Percentiles rank a stretch among this genome's conserved stretches.
These are phyloP conservation scores for Anarhynchus alexandrinus DNA, from an alignment of 2,113 vertebrate species.

Conservation along the genomic window DNA sequence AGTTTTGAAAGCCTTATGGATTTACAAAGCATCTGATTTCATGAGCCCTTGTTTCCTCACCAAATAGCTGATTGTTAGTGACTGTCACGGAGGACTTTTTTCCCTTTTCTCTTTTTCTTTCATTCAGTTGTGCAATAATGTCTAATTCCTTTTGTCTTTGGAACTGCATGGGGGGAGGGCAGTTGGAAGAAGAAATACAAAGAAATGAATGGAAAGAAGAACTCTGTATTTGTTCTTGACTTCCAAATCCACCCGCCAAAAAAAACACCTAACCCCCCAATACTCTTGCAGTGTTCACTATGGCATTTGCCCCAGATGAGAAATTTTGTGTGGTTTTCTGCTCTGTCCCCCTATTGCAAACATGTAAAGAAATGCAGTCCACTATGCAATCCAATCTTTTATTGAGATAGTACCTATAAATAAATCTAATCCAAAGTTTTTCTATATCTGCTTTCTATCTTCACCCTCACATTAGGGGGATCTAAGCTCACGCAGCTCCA, in stretches of 20 bases:
- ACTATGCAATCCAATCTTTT: neutral
- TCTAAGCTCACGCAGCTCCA: neutral
- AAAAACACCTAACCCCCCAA: neutral
- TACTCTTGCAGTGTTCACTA: neutral
- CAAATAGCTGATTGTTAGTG: neutral
- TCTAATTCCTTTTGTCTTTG: neutral
- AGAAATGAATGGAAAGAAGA: neutral
- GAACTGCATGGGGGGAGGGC: neutral
- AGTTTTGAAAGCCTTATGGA: neutral
- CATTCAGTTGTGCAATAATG: neutral
- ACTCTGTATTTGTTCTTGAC: neutral
- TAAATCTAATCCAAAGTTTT: neutral
- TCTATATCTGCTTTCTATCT: neutral
- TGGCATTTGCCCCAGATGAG: neutral
- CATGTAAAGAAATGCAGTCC: neutral
- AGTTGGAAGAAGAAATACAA: neutral
- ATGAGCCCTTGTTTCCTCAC: neutral
- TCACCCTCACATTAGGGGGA: neutral
- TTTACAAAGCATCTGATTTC: neutral
- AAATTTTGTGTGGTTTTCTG: neutral
- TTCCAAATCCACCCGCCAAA: neutral
- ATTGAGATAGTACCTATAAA: neutral
- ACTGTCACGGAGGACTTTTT: neutral
- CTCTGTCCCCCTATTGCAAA: neutral
- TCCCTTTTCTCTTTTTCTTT: neutral